Evolutionary conservation across 2,888 invertebrate species (phyloP).

Genomic region (Achlya flavicornis): DNA sequence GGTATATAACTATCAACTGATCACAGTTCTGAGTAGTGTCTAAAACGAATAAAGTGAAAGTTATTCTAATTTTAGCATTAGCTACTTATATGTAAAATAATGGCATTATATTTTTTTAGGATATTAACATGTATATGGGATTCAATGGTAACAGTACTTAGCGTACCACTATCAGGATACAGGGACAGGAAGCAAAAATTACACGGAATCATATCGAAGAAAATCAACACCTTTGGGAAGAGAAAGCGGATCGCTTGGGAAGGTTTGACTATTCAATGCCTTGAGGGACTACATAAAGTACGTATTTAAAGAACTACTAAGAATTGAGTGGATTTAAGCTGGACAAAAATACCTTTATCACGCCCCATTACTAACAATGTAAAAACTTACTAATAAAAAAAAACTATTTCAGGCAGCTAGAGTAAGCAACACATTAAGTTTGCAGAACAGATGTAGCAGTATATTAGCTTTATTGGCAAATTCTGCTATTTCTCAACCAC

Average conservation of each 20-base stretch:
- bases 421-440: slow-evolving; percentile 93
- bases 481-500: slow-evolving; percentile 93
- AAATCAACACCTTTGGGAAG: slow-evolving; percentile 76
- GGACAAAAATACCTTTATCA: too few species aligned
- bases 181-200: slow-evolving; percentile 69
- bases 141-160: slow-evolving; percentile 94
- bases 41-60: too few species aligned
- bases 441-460: slow-evolving; percentile 95
- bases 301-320: not conserved
- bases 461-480: slow-evolving; percentile 93
- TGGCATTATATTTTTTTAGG: slow-evolving; percentile 54
- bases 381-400: slow-evolving; percentile 8
- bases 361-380: not conserved
- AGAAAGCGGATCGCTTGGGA: slow-evolving; percentile 83
- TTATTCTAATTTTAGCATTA: too few species aligned
- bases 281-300: slow-evolving; percentile 95
- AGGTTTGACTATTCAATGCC: slow-evolving; percentile 91
- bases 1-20: slow-evolving; percentile 53
- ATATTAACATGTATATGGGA: slow-evolving; percentile 96
- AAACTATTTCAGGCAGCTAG: slow-evolving; percentile 88
- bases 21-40: too few species aligned
- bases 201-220: slow-evolving; percentile 84
- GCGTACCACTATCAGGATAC: slow-evolving; percentile 87
- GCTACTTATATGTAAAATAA: not conserved
- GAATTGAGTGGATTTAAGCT: too few species aligned